A percentile compares a stretch with the other conserved stretches of the same genome.
phyloP scores from a whole-genome alignment of 1,140 invertebrate species.

The Lucilia cuprina region DNA sequence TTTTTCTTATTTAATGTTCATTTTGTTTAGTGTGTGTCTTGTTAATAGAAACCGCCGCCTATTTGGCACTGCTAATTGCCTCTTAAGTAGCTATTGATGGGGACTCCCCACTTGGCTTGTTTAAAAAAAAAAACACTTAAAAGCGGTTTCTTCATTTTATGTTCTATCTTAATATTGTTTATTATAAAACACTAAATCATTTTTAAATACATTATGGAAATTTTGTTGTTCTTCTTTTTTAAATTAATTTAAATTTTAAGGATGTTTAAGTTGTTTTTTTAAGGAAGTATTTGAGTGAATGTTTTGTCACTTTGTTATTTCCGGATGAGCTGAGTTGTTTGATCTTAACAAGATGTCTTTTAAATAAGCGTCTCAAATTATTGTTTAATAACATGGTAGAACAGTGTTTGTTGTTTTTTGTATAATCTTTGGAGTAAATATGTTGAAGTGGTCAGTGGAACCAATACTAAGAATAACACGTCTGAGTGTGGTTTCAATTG shows the following conservation, averaged over 20 bases:
- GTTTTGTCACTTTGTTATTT: neutral
- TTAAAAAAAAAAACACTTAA: neutral
- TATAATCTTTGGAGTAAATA: neutral
- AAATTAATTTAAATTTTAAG: neutral
- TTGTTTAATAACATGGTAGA: neutral
- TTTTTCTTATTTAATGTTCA: too few species aligned
- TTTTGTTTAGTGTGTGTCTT: neutral
- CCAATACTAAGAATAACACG: neutral
- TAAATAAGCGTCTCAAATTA: neutral
- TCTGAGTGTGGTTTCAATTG: neutral
- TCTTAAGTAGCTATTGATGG: neutral
- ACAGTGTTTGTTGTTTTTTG: neutral
- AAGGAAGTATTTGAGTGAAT: conserved; percentile 2
- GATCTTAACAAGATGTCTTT: neutral
- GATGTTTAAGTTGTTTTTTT: neutral
- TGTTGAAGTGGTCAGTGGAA: neutral
- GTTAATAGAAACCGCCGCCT: neutral
- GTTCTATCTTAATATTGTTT: neutral
- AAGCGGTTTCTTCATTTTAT: neutral
- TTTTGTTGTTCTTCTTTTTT: neutral
- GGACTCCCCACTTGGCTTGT: neutral
- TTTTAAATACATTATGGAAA: neutral
- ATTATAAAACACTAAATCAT: neutral
- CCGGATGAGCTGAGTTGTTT: neutral
- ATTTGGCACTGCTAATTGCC: conserved; percentile 1